Percentiles rank a stretch among this genome's conserved stretches.
Conservation (phyloP, 2,888 invertebrate genomes). For the Carpatolechia fugitivella region DNA sequence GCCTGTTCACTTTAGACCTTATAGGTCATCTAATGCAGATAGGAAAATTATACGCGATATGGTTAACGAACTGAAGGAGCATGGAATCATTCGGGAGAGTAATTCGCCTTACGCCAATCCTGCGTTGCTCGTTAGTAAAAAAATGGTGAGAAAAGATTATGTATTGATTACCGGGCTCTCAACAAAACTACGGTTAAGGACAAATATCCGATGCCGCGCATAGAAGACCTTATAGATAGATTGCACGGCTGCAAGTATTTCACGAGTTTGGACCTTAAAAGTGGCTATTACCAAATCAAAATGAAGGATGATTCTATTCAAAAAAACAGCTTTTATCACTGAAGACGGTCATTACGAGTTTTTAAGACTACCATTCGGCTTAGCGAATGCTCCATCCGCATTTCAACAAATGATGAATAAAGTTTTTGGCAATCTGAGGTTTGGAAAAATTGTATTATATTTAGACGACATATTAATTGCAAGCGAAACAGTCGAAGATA, state of each 20-base stretch:
- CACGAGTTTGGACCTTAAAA: constrained; percentile 37
- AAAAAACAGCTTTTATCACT: constrained; percentile 45
- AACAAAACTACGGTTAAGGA: constrained; percentile 26
- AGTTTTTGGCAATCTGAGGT: constrained; percentile 15
- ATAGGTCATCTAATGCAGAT: constrained; percentile 16
- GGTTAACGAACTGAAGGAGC: constrained; percentile 17
- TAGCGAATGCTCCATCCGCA: constrained; percentile 20
- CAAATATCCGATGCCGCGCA: constrained; percentile 42
- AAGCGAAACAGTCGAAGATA: constrained; percentile 18
- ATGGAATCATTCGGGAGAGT: constrained; percentile 21
- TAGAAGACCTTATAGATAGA: constrained; percentile 42
- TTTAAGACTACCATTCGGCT: constrained; percentile 26
- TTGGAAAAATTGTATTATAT: constrained; percentile 20
- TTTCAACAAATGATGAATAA: constrained; percentile 21
- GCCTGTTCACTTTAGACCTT: constrained; percentile 22
- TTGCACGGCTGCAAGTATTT: constrained; percentile 33
- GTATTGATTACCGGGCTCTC: constrained; percentile 23
- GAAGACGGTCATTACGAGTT: constrained; percentile 47
- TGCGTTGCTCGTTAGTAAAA: constrained; percentile 22
- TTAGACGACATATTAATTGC: constrained; percentile 17
- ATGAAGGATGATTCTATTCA: constrained; percentile 34
- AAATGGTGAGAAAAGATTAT: constrained; percentile 23
- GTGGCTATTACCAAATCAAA: constrained; percentile 44
- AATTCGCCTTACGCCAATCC: constrained; percentile 24
- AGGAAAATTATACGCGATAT: constrained; percentile 20